Percentiles rank a stretch among this genome's conserved stretches.
Evolutionary conservation across 1,140 invertebrate species (phyloP).

Genomic region (Daktulosphaira vitifoliae): DNA sequence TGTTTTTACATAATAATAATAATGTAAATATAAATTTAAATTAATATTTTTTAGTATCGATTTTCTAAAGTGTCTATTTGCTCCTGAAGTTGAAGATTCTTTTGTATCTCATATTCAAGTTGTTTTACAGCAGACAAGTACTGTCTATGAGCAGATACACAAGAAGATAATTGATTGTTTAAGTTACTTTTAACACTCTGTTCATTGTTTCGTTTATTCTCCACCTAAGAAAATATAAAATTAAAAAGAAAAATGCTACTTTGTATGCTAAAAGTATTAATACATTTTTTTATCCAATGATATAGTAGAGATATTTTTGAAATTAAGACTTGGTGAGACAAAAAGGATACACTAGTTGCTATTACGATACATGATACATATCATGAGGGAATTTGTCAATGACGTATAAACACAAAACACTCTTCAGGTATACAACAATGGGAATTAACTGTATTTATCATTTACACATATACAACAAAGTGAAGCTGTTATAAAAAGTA

Average conservation of each 20-base stretch:
- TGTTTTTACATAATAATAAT: not conserved
- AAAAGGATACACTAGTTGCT: not conserved
- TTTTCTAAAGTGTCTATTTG: constrained; percentile 40
- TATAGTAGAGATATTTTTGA: not conserved
- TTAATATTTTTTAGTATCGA: constrained; percentile 38
- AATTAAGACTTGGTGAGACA: not conserved
- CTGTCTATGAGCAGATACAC: constrained; percentile 71
- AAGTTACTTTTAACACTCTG: constrained; percentile 62
- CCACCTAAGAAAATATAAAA: constrained; percentile 44
- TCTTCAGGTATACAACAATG: too few species aligned
- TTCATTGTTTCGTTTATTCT: constrained; percentile 55
- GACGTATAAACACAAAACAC: too few species aligned
- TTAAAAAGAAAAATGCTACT: too few species aligned
- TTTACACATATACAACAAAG: too few species aligned
- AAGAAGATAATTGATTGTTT: constrained; percentile 57
- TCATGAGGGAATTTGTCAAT: too few species aligned
- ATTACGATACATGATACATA: not conserved
- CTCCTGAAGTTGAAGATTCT: constrained; percentile 20
- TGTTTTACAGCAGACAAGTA: constrained; percentile 79
- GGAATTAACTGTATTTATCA: too few species aligned
- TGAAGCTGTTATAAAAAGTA: too few species aligned
- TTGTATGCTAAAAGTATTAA: too few species aligned
- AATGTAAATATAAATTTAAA: not conserved
- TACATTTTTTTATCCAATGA: too few species aligned
- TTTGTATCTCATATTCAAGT: constrained; percentile 53